Conservation (phyloP, 2,797 vertebrate genomes). For the Aselliscus stoliczkanus region DNA sequence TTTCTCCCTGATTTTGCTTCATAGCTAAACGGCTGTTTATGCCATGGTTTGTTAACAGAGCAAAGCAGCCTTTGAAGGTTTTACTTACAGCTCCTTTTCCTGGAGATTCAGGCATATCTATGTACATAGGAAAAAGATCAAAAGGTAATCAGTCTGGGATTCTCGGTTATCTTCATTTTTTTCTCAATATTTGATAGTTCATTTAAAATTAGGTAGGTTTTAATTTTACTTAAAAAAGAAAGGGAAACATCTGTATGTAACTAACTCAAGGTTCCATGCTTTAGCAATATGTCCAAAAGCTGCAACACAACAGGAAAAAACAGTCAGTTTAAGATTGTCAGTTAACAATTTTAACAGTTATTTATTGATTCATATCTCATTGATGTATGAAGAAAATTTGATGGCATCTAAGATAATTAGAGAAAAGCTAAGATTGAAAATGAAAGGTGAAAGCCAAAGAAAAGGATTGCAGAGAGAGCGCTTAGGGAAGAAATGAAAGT, state of each 20-base stretch:
- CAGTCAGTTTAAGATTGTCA: neutral
- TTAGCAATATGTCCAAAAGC: neutral
- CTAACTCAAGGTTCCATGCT: neutral
- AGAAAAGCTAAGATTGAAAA: neutral
- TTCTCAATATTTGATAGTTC: neutral
- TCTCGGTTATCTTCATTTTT: neutral
- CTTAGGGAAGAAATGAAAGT: constrained; percentile 52
- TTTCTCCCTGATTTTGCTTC: neutral
- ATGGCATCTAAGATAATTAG: neutral
- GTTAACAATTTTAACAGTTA: constrained; percentile 20
- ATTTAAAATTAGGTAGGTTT: neutral
- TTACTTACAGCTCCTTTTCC: neutral
- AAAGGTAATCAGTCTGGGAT: neutral
- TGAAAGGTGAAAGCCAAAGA: constrained; percentile 15
- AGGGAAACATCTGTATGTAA: neutral
- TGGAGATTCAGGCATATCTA: neutral
- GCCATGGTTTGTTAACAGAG: neutral
- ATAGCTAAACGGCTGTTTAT: neutral
- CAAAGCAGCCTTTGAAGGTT: neutral
- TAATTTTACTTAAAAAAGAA: neutral
- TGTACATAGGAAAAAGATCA: neutral
- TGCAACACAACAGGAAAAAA: neutral
- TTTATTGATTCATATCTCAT: neutral
- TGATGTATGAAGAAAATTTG: neutral
- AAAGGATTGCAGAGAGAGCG: neutral